Conservation (phyloP, 2,113 vertebrate genomes). For the Zapornia atra region DNA sequence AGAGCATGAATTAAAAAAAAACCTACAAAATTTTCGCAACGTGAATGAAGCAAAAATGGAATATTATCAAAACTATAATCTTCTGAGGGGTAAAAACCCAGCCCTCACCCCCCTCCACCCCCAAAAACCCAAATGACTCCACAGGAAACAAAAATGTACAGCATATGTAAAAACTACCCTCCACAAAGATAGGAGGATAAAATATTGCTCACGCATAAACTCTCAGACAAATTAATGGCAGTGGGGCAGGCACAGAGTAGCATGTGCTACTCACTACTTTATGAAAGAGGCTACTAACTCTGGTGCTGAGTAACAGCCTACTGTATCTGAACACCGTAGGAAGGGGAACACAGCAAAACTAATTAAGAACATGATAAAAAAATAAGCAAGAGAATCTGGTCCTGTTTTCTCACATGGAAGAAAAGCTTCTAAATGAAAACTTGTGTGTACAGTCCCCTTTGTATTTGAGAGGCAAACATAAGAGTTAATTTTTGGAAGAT, state of each 20-base stretch:
- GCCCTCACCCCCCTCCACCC: too few relatives aligned
- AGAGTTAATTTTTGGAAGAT: background rate
- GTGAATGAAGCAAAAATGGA: background rate
- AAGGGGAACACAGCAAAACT: background rate
- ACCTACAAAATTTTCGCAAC: background rate
- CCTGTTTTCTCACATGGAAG: background rate
- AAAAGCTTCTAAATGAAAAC: background rate
- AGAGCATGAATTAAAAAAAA: background rate
- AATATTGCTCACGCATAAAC: background rate
- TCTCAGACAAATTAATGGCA: background rate
- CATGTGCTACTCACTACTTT: background rate
- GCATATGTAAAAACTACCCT: background rate
- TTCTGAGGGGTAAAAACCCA: rapidly evolving
- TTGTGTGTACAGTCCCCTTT: background rate
- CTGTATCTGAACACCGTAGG: background rate
- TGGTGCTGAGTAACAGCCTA: background rate
- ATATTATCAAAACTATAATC: background rate
- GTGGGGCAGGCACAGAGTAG: background rate
- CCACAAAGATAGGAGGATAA: background rate
- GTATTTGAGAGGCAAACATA: background rate
- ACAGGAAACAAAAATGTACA: background rate
- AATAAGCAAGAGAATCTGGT: background rate
- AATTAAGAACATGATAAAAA: background rate
- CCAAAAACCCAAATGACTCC: background rate
- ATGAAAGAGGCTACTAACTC: background rate